Base-by-base conservation (phyloP, 1,140 invertebrate genomes). In the Cheumatopsyche charites region DNA sequence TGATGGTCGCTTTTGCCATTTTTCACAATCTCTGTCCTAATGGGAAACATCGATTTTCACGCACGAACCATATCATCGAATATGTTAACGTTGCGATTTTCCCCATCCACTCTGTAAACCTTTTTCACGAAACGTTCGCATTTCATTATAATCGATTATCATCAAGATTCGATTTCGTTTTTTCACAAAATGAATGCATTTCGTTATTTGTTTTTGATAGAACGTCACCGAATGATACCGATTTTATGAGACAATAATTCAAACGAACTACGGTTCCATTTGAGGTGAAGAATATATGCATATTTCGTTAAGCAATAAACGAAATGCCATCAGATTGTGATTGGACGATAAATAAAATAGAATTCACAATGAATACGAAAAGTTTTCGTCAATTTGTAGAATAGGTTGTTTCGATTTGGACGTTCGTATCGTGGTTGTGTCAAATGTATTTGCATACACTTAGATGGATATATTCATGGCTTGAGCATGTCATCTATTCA, bases 1-100 rank as follows among this genome's bases (percentile, higher is more conserved):
- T 63, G 62, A 41, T 63, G 62, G 62, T 63, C 62, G 13, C 62
- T n/a, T 15, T 17, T 41, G 15, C 29, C 26, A 63, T 63, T 63
- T 63, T 63, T 63, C 62, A 63, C 62, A 63, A 63, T 41, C 29
- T 25, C 17, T 12, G 3, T 58, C 21, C 15, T 63, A 63, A 63
- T 63, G 62, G 62, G 26, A 42, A 23, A 23, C 55, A 58, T 58
- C 55, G 55, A 58, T 58, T 58, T 58, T 58, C 55, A 23, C 21
- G 47, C 5, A 58, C 17, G 21, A 25, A 25, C 7, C 55, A 0
- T 5, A 23, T 3, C 9, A 36, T 36, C 3, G 29, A 36, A 36
- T 36, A 36, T 47, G 43, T 13, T 47, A 47, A n/a, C 43, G 15
- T n/a, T n/a, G 13, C 43, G 43, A 47, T 47, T n/a, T 47, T 47